These are phyloP conservation scores for Gibbula magus DNA, from an alignment of 2,888 invertebrate species.

Conservation along the genomic window DNA sequence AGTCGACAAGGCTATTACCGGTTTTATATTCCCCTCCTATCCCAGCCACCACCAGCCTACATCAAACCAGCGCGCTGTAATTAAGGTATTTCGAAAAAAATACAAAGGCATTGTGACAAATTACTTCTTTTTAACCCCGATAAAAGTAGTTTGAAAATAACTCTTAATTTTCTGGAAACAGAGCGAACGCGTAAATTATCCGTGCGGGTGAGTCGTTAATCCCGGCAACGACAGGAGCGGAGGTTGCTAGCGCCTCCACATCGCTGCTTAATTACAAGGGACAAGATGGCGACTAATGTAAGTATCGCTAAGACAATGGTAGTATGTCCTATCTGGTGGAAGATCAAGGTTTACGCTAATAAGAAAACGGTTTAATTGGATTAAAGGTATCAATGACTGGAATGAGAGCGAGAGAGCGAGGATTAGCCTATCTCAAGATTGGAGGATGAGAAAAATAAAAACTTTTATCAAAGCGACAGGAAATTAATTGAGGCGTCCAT, in stretches of 20 bases:
- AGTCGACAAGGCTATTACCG: conserved; percentile 11
- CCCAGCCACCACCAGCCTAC: background rate
- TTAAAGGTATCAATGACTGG: conserved; percentile 9
- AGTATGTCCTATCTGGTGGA: background rate
- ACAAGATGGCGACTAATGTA: background rate
- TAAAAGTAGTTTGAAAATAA: conserved; percentile 9
- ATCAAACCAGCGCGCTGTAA: background rate
- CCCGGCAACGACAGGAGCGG: background rate
- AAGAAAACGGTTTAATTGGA: conserved; percentile 2
- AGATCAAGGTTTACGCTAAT: background rate
- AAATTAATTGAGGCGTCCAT: conserved; percentile 2
- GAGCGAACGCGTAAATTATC: background rate
- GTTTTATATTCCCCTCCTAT: background rate
- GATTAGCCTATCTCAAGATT: background rate
- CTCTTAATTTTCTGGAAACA: conserved; percentile 15
- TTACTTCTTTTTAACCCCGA: conserved; percentile 14
- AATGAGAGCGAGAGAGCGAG: background rate
- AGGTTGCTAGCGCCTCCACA: background rate
- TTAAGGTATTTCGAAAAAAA: background rate
- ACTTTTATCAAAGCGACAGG: conserved; percentile 20
- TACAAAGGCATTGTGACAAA: conserved; percentile 9
- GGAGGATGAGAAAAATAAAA: conserved; percentile 8
- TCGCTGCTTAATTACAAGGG: background rate
- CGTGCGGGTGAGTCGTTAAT: background rate
- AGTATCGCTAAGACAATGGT: background rate